Base-by-base conservation (phyloP, 2,888 invertebrate species). In the Blastobasis lacticolella region DNA sequence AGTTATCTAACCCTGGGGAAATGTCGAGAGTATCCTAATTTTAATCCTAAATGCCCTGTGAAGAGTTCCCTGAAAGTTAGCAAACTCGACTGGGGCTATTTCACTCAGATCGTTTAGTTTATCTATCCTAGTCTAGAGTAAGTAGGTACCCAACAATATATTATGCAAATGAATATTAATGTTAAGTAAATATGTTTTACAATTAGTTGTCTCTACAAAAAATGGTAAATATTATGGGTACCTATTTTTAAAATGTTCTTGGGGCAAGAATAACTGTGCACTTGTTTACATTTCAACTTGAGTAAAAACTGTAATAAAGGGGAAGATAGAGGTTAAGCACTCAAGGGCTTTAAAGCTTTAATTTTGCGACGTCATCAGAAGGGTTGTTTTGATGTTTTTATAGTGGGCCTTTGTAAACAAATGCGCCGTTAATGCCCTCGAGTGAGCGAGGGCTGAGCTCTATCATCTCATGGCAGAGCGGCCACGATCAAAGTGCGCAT, bases 401-500 rank as follows among this genome's bases (percentile, higher is more conserved):
- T 58, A 60, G 58, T 53, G 58, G 56, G 56, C 58, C 59, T 57
- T 62, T 60, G 61, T 64, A 67, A 66, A 67, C 61, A 67, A 58
- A 63, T 60, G 55, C 53, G 49, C 52, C 62, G 61, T 62, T 64
- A 64, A 66, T 65, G 70, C 67, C 61, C 64, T 67, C 62, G 66
- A 62, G 67, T 70, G 70, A 69, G 73, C 71, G 70, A 67, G 69
- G 64, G 69, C 71, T 81, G 70, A 79, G 23, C 23, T 23, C 23
- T 81, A 76, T 77, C 77, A 84, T 83, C 75, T 78, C 69, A 85
- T 78, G 81, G 71, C 73, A 81, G 76, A 78, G 67, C 64, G 83
- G 73, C 74, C 83, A 80, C 66, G 86, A 86, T 87, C 86, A 87
- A 87, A 87, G 86, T 62, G 61, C 59, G 67, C 69, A 60, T 60